Evolutionary conservation across 1,140 invertebrate species (phyloP), one percentile per base, ranked within the genome.

Genomic region (Ips nitidus): DNA sequence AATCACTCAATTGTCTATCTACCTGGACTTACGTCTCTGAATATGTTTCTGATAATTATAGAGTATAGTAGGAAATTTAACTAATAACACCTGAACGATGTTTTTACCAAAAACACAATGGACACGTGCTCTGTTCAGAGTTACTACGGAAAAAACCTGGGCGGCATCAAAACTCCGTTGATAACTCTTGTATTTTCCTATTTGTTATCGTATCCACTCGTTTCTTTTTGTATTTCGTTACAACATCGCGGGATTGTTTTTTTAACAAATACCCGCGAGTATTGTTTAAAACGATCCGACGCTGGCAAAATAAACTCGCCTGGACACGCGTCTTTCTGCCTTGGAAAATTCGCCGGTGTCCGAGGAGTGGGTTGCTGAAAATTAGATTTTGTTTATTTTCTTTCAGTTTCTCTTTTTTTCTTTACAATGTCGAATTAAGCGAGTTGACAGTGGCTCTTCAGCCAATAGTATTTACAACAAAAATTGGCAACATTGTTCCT

Each of bases 141-240:
- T 22, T 22, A 22, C 22, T 22, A 22, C 22, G 22, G 22, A 59
- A 59, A 36, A 59, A 59, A 59, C 7, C 41, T n/a, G 38, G 38
- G 7, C n/a, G 7, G 53, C 39, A 37, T 56, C 53, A 56, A 56
- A 56, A 56, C 22, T 39, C 52, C 7, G 57, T 41, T 59, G 57
- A 59, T 41, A 59, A 59, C 57, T 59, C 57, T 59, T 36, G 38
- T 59, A 59, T 59, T 59, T 41, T 59, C 42, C 42, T 59, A 59
- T 59, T 59, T 59, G 41, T 59, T 59, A 59, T 59, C 42, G 40
- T 59, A 59, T 41, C 8, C 42, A 38, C 57, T 59, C 39, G 8
- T 3, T 39, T 41, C 41, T 41, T 59, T 59, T 59, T 59, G 42
- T 40, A 41, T 41, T 41, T 41, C 38, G 57, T 59, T 59, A 41